Conservation (phyloP, 2,113 vertebrate species). For the Bufo gargarizans region DNA sequence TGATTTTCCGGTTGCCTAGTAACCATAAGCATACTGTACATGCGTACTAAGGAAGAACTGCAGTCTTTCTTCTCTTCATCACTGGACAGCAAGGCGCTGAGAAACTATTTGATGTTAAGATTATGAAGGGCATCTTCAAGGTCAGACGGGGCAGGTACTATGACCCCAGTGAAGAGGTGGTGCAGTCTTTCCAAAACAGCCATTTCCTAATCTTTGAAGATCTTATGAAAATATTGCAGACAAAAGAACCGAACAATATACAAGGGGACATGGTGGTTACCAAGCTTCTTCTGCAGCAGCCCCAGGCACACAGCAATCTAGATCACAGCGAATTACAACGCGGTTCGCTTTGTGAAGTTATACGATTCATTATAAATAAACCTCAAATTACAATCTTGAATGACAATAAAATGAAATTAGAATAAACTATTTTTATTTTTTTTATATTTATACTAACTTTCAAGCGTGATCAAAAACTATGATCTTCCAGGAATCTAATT, state of each 20-base stretch:
- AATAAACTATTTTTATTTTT: no score
- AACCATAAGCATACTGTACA: conserved; percentile 44
- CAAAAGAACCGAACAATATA: neutral
- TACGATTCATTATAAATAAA: no score
- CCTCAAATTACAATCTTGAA: neutral
- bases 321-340: neutral
- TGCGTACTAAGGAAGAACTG: conserved; percentile 51
- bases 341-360: no score
- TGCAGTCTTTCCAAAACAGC: neutral
- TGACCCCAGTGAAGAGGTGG: neutral
- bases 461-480: no score
- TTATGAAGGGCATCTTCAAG: conserved; percentile 45
- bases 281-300: neutral
- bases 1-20: conserved; percentile 45
- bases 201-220: neutral
- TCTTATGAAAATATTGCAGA: neutral
- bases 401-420: no score
- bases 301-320: neutral
- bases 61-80: conserved; percentile 37
- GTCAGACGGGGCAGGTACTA: neutral
- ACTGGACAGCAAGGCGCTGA: conserved; percentile 22
- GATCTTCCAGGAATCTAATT: no score
- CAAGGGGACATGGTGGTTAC: no score
- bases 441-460: no score
- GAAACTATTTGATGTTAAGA: conserved; percentile 7